Conservation (phyloP, 2,888 invertebrate genomes). For the Drosophila neonasuta region DNA sequence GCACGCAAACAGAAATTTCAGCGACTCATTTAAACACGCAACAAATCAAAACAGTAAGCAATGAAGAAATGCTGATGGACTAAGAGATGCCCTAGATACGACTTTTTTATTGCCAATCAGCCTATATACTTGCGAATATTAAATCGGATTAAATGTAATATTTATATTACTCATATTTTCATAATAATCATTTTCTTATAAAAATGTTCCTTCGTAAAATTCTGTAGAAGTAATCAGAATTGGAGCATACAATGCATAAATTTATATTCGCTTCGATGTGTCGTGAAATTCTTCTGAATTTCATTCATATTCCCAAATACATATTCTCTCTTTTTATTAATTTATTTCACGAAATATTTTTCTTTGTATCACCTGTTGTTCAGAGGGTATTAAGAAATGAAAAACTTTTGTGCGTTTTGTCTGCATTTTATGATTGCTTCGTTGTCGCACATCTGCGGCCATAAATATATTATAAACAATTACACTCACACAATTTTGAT, state of each 20-base stretch:
- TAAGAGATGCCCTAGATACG: slow-evolving; percentile 4
- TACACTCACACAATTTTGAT: slow-evolving; percentile 1
- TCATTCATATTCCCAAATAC: neutral
- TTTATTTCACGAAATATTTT: neutral
- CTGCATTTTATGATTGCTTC: slow-evolving; percentile 1
- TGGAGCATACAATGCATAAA: too few species aligned
- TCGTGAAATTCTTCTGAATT: neutral
- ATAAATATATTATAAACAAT: slow-evolving; percentile 18
- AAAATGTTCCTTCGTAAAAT: too few species aligned
- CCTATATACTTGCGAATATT: neutral
- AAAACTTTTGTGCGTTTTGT: slow-evolving; percentile 23
- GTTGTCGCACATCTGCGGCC: slow-evolving; percentile 4
- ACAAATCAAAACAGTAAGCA: slow-evolving; percentile 35
- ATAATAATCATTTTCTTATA: too few species aligned
- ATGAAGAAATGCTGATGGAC: slow-evolving; percentile 1
- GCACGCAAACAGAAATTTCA: slow-evolving; percentile 52
- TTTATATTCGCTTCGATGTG: neutral
- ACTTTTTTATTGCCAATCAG: neutral
- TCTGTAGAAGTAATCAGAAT: too few species aligned
- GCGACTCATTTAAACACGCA: slow-evolving; percentile 59
- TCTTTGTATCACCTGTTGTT: neutral
- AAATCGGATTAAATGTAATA: neutral
- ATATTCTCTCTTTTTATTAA: neutral
- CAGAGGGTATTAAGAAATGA: slow-evolving; percentile 18
- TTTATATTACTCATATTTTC: neutral